phyloP scores from a whole-genome alignment of 2,888 invertebrate species.

The Neoitamus cyanurus region DNA sequence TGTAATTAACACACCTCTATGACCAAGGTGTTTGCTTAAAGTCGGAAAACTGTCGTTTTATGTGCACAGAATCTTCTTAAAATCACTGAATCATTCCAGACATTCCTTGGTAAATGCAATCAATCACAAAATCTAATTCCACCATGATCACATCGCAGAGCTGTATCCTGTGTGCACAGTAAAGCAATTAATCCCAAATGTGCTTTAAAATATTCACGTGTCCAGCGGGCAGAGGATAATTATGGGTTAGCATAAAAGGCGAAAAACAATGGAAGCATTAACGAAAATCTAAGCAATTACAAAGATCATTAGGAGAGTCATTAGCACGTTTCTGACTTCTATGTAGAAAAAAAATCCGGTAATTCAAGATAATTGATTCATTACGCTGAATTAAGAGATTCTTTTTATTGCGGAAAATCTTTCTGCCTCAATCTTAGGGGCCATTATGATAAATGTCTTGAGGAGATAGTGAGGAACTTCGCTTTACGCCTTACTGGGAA shows the following conservation, averaged over 20 bases:
- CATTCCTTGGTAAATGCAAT: background rate
- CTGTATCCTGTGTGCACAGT: background rate
- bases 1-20: background rate
- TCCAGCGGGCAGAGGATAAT: background rate
- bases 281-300: conserved; percentile 23
- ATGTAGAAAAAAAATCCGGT: background rate
- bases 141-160: background rate
- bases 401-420: background rate
- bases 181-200: background rate
- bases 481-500: background rate
- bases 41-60: background rate
- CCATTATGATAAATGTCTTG: background rate
- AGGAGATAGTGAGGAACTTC: background rate
- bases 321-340: background rate
- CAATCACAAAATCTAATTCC: background rate
- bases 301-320: conserved; percentile 15
- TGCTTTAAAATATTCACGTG: background rate
- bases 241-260: background rate
- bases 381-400: conserved; percentile 26
- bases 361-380: conserved; percentile 16
- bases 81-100: background rate
- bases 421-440: background rate
- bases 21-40: background rate
- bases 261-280: background rate
- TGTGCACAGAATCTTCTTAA: background rate